Conservation (phyloP, 2,113 vertebrate genomes). For the Phaethon lepturus region DNA sequence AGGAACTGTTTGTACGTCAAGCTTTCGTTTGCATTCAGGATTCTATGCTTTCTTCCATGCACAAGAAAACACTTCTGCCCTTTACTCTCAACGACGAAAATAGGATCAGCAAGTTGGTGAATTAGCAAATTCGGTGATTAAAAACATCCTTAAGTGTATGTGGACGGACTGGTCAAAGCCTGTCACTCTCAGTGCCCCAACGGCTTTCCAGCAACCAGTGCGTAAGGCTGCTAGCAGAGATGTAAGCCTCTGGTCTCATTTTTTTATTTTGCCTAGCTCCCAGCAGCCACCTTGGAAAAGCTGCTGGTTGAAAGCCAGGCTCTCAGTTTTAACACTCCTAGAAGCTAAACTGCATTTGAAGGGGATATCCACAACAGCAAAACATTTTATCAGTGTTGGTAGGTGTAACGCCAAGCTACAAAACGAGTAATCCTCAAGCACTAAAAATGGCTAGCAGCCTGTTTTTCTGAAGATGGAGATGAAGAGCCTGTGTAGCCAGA, state of each 20-base stretch:
- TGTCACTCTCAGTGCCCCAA: background rate
- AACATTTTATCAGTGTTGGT: background rate
- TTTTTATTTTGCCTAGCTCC: background rate
- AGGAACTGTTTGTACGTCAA: background rate
- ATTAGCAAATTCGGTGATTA: background rate
- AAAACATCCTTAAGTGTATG: background rate
- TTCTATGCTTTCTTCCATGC: background rate
- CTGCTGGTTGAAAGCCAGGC: background rate
- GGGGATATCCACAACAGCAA: background rate
- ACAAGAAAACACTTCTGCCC: background rate
- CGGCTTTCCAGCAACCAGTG: background rate
- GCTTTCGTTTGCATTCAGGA: background rate
- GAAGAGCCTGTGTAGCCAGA: background rate
- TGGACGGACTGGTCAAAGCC: background rate
- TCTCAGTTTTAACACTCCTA: background rate
- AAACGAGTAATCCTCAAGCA: background rate
- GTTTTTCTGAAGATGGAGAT: background rate
- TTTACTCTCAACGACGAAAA: background rate
- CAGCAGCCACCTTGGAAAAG: background rate
- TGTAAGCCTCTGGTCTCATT: background rate
- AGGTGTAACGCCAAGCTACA: background rate
- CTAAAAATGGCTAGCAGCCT: background rate
- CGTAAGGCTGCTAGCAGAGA: rapidly evolving
- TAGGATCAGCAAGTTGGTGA: background rate
- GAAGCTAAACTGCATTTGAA: background rate